phyloP scores from a whole-genome alignment of 2,797 vertebrate genomes.

The Lophotriccus pileatus region DNA sequence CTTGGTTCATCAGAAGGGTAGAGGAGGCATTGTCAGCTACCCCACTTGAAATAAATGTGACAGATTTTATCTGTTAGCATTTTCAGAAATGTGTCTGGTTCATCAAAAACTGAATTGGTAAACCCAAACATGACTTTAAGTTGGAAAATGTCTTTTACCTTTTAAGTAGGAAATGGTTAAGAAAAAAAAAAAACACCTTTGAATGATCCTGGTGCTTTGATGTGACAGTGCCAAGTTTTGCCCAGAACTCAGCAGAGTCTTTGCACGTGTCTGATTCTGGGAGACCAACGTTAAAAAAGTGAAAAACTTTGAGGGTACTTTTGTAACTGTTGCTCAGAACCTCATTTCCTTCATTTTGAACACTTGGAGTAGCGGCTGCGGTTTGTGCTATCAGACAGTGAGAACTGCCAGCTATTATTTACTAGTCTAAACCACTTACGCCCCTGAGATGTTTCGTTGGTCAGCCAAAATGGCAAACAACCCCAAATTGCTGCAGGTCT shows the following conservation, averaged over 20 bases:
- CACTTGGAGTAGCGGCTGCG: neutral
- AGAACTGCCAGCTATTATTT: slow-evolving; percentile 21
- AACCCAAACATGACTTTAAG: neutral
- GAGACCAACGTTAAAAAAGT: neutral
- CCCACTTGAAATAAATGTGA: neutral
- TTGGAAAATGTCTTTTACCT: neutral
- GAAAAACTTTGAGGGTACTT: neutral
- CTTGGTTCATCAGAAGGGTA: neutral
- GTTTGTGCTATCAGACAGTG: slow-evolving; percentile 21
- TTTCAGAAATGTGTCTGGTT: neutral
- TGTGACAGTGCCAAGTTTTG: neutral
- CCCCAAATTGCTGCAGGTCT: neutral
- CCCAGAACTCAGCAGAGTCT: neutral
- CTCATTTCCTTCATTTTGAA: slow-evolving; percentile 27
- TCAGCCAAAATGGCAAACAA: neutral
- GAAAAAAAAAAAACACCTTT: neutral
- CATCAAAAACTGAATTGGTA: neutral
- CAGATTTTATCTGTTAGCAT: neutral
- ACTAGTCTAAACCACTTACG: neutral
- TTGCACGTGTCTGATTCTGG: neutral
- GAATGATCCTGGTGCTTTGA: neutral
- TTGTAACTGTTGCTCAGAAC: slow-evolving; percentile 37
- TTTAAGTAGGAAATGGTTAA: neutral
- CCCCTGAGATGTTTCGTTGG: neutral
- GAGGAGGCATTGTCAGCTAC: neutral